Evolutionary conservation across 2,888 invertebrate species (phyloP).

Genomic region (Poecilobothrus nobilitatus): DNA sequence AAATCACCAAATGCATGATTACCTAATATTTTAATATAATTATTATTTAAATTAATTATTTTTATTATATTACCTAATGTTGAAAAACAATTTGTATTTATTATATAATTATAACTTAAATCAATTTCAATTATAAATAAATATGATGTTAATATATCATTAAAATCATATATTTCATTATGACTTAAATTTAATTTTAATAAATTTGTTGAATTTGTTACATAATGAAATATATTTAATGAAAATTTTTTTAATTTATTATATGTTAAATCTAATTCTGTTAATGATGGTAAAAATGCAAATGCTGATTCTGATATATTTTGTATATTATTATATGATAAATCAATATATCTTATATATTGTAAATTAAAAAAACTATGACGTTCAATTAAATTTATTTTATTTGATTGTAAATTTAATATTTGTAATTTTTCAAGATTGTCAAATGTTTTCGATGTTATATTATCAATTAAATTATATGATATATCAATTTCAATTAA

Average conservation of each 20-base stretch:
- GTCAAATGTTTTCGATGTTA: constrained; percentile 63
- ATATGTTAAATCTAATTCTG: constrained; percentile 70
- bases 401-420: constrained; percentile 70
- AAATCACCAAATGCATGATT: constrained; percentile 67
- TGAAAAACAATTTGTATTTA: constrained; percentile 57
- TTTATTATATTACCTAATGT: constrained; percentile 56
- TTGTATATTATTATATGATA: constrained; percentile 72
- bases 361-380: constrained; percentile 69
- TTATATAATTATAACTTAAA: constrained; percentile 59
- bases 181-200: constrained; percentile 69
- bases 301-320: constrained; percentile 67
- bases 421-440: constrained; percentile 65
- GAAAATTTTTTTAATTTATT: constrained; percentile 65
- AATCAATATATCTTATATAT: constrained; percentile 69
- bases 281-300: constrained; percentile 63
- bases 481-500: constrained; percentile 72
- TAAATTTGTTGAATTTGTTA: constrained; percentile 56
- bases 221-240: constrained; percentile 58
- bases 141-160: constrained; percentile 40
- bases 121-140: constrained; percentile 62
- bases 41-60: constrained; percentile 64
- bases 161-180: constrained; percentile 47
- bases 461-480: constrained; percentile 64
- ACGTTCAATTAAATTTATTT: constrained; percentile 59
- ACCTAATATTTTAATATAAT: constrained; percentile 60